Evolutionary conservation across 1,140 invertebrate species (phyloP).

Genomic region (Bombus impatiens): DNA sequence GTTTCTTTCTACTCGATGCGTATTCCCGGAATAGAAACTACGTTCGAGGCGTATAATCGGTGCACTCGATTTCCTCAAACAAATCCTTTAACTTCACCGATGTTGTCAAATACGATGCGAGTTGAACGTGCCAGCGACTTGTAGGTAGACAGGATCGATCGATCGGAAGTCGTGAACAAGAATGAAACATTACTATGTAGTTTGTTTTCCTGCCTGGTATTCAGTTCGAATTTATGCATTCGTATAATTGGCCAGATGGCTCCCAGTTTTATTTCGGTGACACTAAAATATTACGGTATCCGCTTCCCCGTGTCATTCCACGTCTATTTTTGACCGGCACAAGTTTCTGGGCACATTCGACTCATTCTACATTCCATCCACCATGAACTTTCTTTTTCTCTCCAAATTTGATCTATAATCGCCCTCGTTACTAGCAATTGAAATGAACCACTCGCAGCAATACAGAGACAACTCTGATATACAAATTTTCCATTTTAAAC

Average conservation of each 20-base stretch:
- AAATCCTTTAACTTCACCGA: neutral
- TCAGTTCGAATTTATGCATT: constrained; percentile 55
- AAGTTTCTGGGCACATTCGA: constrained; percentile 55
- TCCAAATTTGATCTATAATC: neutral
- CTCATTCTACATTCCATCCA: constrained; percentile 35
- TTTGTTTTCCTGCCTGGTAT: constrained; percentile 60
- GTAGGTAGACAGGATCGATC: neutral
- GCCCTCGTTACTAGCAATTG: neutral
- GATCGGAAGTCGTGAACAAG: constrained; percentile 51
- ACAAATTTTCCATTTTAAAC: too few relatives aligned
- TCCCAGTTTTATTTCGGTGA: constrained; percentile 69
- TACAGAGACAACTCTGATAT: too few relatives aligned
- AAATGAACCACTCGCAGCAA: too few relatives aligned
- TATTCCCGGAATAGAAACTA: too few relatives aligned
- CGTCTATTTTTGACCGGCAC: constrained; percentile 64
- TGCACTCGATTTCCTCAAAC: too few relatives aligned
- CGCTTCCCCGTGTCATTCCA: constrained; percentile 68
- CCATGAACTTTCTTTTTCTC: constrained; percentile 27
- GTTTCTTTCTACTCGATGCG: too few relatives aligned
- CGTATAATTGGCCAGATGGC: constrained; percentile 68
- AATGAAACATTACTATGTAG: constrained; percentile 4
- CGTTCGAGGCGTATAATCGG: too few relatives aligned
- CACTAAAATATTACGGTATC: constrained; percentile 68
- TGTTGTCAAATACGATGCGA: neutral
- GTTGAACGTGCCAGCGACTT: neutral